These are phyloP conservation scores for Spheniscus mendiculus DNA, from an alignment of 2,113 vertebrate species.

Conservation along the genomic window DNA sequence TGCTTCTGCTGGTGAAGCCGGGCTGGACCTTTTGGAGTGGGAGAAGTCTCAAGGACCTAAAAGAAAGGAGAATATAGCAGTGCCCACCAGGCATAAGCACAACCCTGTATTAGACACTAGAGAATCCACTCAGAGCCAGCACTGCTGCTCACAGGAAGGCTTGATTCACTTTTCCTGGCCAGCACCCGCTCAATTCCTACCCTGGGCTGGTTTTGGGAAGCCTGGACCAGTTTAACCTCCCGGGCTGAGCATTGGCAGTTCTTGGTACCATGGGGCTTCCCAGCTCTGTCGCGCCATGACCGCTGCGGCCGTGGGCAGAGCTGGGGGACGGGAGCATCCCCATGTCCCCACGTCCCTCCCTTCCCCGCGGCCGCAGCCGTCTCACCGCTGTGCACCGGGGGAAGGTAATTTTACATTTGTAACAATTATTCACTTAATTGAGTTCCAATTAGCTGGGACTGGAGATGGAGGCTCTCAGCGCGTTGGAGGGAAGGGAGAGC, in stretches of 20 bases:
- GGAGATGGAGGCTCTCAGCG: not conserved
- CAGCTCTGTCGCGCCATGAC: not conserved
- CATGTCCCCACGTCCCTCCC: not conserved
- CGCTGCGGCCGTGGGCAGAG: rapidly evolving
- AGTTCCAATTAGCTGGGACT: constrained; percentile 72
- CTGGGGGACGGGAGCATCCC: not conserved
- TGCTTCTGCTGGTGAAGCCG: not conserved
- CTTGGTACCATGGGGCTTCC: not conserved
- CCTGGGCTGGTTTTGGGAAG: not conserved
- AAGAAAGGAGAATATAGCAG: not conserved
- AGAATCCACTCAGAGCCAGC: not conserved
- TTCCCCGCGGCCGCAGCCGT: not conserved
- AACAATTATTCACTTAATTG: constrained; percentile 82
- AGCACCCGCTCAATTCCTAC: rapidly evolving
- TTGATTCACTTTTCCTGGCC: not conserved
- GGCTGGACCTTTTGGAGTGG: not conserved
- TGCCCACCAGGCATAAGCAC: not conserved
- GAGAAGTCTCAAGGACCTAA: not conserved
- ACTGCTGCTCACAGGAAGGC: not conserved
- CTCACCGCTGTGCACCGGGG: not conserved
- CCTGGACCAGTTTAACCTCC: not conserved
- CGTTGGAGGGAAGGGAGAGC: not conserved
- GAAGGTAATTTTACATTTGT: constrained; percentile 74
- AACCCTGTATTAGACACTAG: not conserved
- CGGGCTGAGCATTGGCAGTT: rapidly evolving